Conservation (phyloP, 2,113 vertebrate species). For the Podarcis raffonei region DNA sequence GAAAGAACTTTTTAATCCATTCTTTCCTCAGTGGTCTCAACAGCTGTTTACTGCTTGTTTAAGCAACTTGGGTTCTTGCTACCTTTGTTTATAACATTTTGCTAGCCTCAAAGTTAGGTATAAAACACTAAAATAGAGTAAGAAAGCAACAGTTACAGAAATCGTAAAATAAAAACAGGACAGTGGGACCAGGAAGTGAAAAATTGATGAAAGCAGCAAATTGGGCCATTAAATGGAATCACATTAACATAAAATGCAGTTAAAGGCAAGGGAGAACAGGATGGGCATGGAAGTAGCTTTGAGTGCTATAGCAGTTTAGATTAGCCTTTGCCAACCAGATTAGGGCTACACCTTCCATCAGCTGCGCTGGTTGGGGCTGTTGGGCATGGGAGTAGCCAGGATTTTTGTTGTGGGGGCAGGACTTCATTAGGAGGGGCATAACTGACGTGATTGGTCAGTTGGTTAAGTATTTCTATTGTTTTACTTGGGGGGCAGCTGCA, state of each 20-base stretch:
- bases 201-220: background rate
- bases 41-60: background rate
- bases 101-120: background rate
- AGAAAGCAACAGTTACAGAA: background rate
- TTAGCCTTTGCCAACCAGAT: no score
- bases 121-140: background rate
- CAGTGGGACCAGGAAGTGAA: background rate
- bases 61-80: background rate
- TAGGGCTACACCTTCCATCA: no score
- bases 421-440: no score
- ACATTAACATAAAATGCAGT: background rate
- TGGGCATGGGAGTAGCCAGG: no score
- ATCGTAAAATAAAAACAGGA: background rate
- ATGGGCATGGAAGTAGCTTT: background rate
- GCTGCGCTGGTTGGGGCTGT: no score
- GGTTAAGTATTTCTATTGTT: no score
- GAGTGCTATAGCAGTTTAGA: no score
- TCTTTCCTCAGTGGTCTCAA: background rate
- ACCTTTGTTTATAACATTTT: background rate
- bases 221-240: background rate
- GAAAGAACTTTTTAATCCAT: background rate
- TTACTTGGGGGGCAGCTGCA: no score
- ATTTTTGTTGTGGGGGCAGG: no score
- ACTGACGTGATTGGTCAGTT: no score
- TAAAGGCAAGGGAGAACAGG: background rate